Evolutionary conservation across 2,888 invertebrate genomes (phyloP).

Genomic region (Dione juno): DNA sequence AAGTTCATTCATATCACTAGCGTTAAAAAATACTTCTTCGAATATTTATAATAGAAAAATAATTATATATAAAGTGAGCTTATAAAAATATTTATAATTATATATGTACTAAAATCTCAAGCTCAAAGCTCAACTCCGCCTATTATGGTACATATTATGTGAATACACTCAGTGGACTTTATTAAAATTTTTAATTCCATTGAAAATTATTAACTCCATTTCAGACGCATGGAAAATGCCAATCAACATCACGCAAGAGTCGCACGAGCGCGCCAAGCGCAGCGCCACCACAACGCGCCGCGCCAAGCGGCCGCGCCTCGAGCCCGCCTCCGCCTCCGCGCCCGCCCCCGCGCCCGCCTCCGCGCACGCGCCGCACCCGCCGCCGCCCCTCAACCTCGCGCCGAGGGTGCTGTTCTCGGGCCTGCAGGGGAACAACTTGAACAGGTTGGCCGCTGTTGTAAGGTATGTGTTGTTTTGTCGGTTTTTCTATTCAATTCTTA

Average conservation of each 20-base stretch:
- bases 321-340: constrained; percentile 57
- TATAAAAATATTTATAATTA: too few relatives aligned
- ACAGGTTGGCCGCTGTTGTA: constrained; percentile 71
- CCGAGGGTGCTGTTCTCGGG: constrained; percentile 17
- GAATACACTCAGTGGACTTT: too few relatives aligned
- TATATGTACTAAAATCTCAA: too few relatives aligned
- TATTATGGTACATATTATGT: too few relatives aligned
- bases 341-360: constrained; percentile 54
- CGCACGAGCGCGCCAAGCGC: constrained; percentile 92
- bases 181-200: too few relatives aligned
- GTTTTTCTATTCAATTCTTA: too few relatives aligned
- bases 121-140: too few relatives aligned
- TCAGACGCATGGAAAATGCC: constrained; percentile 97
- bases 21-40: too few relatives aligned
- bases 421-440: constrained; percentile 50
- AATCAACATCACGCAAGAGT: constrained; percentile 93
- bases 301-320: constrained; percentile 83
- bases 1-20: too few relatives aligned
- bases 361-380: constrained; percentile 65
- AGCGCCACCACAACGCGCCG: constrained; percentile 80
- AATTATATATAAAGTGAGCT: too few relatives aligned
- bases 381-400: constrained; percentile 50
- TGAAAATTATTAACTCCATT: not conserved
- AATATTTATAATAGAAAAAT: too few relatives aligned
- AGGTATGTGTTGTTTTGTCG: constrained; percentile 59